These are phyloP conservation scores for Asarcornis scutulata DNA, from an alignment of 2,113 vertebrate genomes.

Conservation along the genomic window DNA sequence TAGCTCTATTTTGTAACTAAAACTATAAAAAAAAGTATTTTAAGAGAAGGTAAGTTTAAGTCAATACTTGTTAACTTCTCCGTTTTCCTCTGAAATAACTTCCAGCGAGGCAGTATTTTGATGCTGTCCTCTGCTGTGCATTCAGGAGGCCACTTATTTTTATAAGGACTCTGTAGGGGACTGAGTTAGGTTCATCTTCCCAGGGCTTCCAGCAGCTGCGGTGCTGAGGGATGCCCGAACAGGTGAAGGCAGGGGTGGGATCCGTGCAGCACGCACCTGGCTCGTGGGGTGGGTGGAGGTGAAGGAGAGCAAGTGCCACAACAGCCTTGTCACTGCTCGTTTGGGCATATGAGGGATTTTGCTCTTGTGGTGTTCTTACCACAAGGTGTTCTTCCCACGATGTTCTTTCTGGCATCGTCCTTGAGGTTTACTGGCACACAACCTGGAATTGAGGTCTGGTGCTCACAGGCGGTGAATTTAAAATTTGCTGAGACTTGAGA, in stretches of 20 bases:
- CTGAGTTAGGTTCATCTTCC: neutral
- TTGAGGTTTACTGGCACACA: neutral
- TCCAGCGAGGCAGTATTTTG: neutral
- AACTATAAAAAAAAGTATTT: neutral
- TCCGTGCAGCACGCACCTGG: neutral
- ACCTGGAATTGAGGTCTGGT: neutral
- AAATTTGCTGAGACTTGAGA: neutral
- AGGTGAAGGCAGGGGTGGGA: fast-evolving
- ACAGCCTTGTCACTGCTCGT: neutral
- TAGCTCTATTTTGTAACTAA: neutral
- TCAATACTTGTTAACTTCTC: neutral
- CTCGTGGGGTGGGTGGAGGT: neutral
- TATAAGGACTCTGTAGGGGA: neutral
- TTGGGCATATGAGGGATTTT: neutral
- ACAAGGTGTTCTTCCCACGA: neutral
- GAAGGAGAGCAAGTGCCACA: neutral
- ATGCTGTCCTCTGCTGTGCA: neutral
- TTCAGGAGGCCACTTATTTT: neutral
- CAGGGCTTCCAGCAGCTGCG: neutral
- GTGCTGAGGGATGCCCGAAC: neutral
- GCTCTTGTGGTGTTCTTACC: neutral
- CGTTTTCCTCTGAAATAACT: neutral
- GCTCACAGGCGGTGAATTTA: neutral
- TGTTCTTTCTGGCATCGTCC: neutral
- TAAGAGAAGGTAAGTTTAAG: neutral